Conservation (phyloP, 2,113 vertebrate genomes). For the Callipepla californica region DNA sequence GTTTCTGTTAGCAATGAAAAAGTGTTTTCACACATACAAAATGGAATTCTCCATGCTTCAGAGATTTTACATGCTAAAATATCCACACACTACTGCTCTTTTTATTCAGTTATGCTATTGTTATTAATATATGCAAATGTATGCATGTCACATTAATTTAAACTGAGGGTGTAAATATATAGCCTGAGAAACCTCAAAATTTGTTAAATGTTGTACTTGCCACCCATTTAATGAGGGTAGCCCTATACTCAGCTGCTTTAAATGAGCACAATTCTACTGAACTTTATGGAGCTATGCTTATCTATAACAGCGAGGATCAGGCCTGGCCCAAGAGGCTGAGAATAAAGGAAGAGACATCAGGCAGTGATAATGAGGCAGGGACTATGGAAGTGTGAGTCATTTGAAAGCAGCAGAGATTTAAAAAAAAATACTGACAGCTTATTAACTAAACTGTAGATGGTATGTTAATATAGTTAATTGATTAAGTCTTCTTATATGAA, state of each 20-base stretch:
- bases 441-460: neutral
- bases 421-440: neutral
- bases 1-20: slow-evolving; percentile 26
- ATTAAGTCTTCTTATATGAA: neutral
- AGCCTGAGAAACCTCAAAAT: slow-evolving; percentile 16
- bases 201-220: slow-evolving; percentile 5
- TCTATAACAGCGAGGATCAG: neutral
- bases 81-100: neutral
- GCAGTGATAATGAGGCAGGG: neutral
- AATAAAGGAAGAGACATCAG: neutral
- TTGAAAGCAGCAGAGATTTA: neutral
- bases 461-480: neutral
- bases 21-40: neutral
- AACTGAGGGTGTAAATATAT: slow-evolving; percentile 46
- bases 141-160: slow-evolving; percentile 31
- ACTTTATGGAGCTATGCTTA: neutral
- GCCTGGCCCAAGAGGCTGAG: neutral
- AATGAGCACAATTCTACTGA: neutral
- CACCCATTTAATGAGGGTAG: neutral
- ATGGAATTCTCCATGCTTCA: slow-evolving; percentile 33
- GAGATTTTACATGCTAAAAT: slow-evolving; percentile 23
- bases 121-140: slow-evolving; percentile 39
- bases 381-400: neutral
- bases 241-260: neutral
- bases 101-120: slow-evolving; percentile 36